Evolutionary conservation across 2,113 vertebrate species (phyloP), one percentile per base, ranked within the genome.

Genomic region (Orthonyx spaldingii): DNA sequence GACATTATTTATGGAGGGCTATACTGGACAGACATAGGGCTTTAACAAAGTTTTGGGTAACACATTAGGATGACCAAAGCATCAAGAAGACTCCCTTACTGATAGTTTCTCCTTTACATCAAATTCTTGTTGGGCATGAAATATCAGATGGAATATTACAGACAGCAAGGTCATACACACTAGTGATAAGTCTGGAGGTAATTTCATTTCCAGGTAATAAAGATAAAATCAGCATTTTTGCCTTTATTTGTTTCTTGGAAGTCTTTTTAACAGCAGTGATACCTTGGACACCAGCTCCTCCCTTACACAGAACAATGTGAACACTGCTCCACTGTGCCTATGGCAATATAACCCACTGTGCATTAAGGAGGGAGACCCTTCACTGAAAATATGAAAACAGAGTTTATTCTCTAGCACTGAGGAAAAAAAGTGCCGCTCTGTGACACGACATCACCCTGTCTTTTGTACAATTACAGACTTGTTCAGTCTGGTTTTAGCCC

Each of bases 111-210:
- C 21, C 27, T 80, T 94, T 79, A 66, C 15, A 39, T 63, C 63
- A 93, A 71, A 55, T 82, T 96, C 63, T 76, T 89, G 52, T 95
- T 81, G n/a, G 60, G 85, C 96, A 94, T 95, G 84, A 97, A 91
- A 86, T 80, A 87, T 10, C 32, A 90, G 18, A n/a, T 82, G 78
- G 90, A 96, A 95, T 87, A 93, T 79, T 89, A 92, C 39, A 72
- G 88, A 96, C 82, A 94, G 96, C 69, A 96, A 96, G 82, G 52
- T 60, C 52, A 59, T 81, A 64, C 19, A 33, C 32, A 37, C 16
- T 75, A 47, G 42, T 59, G 57, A 84, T 87, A 94, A 82, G 27
- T 78, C 50, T 42, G 46, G 77, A 95, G 16, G 37, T 80, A 39
- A 19, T 44, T 84, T 87, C 79, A 84, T 92, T 91, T 84, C 22